Conservation (phyloP, 1,140 invertebrate genomes). For the Scaptomyza pallida region DNA sequence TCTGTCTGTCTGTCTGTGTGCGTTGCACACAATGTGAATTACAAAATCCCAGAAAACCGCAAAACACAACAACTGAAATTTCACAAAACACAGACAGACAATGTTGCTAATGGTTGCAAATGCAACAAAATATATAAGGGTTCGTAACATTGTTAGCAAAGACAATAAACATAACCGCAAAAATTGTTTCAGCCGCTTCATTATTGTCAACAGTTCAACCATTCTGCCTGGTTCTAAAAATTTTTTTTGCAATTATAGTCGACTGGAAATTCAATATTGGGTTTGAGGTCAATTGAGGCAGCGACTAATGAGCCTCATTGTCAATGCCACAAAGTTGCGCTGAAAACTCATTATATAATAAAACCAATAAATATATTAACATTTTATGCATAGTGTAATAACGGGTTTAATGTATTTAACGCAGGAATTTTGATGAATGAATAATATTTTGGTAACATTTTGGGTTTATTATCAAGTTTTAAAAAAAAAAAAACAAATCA, state of each 20-base stretch:
- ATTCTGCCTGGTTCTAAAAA: slow-evolving; percentile 20
- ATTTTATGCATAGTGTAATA: not conserved
- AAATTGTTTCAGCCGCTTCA: slow-evolving; percentile 68
- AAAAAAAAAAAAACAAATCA: no score
- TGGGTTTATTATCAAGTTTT: no score
- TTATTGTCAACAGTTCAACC: slow-evolving; percentile 67
- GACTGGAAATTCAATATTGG: slow-evolving; percentile 8
- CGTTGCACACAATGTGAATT: slow-evolving; percentile 5
- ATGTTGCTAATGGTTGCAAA: slow-evolving; percentile 37
- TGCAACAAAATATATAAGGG: slow-evolving; percentile 16
- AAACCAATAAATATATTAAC: not conserved
- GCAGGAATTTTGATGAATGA: no score
- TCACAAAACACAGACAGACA: slow-evolving; percentile 4
- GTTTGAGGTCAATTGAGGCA: not conserved
- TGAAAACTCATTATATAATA: not conserved
- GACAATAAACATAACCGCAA: slow-evolving; percentile 68
- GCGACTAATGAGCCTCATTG: not conserved
- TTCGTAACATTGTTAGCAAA: slow-evolving; percentile 40
- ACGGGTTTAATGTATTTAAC: not conserved
- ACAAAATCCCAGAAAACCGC: slow-evolving; percentile 1
- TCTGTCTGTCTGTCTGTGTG: no score
- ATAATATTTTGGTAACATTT: no score
- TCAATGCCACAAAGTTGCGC: not conserved
- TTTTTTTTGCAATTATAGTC: slow-evolving; percentile 6
- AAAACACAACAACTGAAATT: slow-evolving; percentile 18